These are phyloP conservation scores for Chrysocyon brachyurus DNA, from an alignment of 2,797 vertebrate species.

Conservation along the genomic window DNA sequence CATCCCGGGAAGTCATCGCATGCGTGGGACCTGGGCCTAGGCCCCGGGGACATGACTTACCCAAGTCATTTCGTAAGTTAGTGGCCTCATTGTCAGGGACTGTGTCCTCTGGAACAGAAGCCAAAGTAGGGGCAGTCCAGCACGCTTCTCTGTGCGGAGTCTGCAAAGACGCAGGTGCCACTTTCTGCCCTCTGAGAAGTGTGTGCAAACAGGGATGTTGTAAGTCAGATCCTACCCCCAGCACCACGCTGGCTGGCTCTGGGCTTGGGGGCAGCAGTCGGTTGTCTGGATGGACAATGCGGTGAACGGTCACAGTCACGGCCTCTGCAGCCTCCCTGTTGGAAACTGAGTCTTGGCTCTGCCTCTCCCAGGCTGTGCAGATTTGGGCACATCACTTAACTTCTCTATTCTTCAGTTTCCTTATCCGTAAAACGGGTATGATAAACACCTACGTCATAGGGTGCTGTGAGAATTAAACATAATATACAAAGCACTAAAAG, in stretches of 20 bases:
- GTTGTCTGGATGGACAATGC: neutral
- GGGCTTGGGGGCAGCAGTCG: neutral
- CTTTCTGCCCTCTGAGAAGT: neutral
- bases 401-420: neutral
- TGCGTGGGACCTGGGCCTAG: neutral
- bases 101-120: neutral
- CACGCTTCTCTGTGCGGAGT: neutral
- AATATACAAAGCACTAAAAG: neutral
- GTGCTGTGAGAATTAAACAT: neutral
- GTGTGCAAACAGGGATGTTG: neutral
- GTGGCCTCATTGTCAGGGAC: neutral
- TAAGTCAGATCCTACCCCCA: neutral
- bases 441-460: neutral
- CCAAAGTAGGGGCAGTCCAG: neutral
- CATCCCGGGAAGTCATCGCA: neutral
- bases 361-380: neutral
- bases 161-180: neutral
- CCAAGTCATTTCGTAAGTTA: neutral
- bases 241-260: neutral
- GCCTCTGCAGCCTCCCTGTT: neutral
- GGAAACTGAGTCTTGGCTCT: neutral
- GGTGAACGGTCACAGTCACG: neutral
- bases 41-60: neutral
- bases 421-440: neutral
- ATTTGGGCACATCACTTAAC: neutral